Evolutionary conservation across 2,797 vertebrate species (phyloP).

Genomic region (Chaetodon trifasciatus): DNA sequence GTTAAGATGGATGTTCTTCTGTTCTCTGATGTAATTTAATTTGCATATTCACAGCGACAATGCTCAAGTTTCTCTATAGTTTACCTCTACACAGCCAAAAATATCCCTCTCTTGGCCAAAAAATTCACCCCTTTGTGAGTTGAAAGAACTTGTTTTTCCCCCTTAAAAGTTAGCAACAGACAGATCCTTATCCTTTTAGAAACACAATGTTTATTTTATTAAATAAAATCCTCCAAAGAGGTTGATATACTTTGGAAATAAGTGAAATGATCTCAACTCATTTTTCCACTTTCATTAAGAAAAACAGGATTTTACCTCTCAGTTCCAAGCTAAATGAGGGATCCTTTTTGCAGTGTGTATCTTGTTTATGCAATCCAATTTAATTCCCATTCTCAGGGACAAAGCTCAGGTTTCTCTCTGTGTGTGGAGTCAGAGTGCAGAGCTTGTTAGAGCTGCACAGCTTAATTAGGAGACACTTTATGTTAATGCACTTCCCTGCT

Average conservation of each 20-base stretch:
- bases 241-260: slow-evolving; percentile 4
- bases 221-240: neutral
- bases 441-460: slow-evolving; percentile 75
- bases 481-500: slow-evolving; percentile 73
- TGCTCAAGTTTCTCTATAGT: neutral
- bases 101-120: neutral
- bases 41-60: neutral
- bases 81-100: neutral
- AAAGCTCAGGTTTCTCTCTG: slow-evolving; percentile 28
- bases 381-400: slow-evolving; percentile 41
- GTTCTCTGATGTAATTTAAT: neutral
- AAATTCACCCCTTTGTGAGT: neutral
- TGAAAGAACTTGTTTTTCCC: neutral
- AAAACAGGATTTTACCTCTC: neutral
- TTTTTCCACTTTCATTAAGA: slow-evolving; percentile 12
- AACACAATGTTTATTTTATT: neutral
- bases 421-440: slow-evolving; percentile 30
- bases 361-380: slow-evolving; percentile 4
- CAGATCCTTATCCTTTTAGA: neutral
- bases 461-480: slow-evolving; percentile 76
- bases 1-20: neutral
- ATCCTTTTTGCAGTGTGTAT: neutral
- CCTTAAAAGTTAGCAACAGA: neutral
- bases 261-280: neutral
- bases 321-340: neutral